Conservation (phyloP, 1,140 invertebrate genomes). For the Panulirus ornatus region DNA sequence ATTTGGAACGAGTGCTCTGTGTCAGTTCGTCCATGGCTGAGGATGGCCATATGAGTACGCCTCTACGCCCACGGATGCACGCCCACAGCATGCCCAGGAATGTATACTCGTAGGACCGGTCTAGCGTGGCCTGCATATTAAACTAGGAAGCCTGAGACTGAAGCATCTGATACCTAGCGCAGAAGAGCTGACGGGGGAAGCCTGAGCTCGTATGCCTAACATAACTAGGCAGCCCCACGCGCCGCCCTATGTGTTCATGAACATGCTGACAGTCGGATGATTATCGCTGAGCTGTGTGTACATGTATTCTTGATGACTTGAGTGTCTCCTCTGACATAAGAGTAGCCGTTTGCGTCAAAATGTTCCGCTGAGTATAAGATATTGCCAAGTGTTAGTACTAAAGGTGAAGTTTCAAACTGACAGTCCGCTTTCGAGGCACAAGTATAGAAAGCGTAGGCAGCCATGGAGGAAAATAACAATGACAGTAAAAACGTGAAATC, state of each 20-base stretch:
- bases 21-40: neutral
- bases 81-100: conserved; percentile 42
- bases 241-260: neutral
- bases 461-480: conserved; percentile 17
- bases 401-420: no score
- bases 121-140: conserved; percentile 45
- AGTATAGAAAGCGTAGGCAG: neutral
- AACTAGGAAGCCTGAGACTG: neutral
- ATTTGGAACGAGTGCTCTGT: neutral
- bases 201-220: neutral
- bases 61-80: conserved; percentile 25
- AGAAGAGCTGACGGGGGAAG: neutral
- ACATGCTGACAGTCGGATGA: neutral
- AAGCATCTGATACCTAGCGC: neutral
- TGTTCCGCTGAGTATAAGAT: neutral
- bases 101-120: conserved; percentile 47
- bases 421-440: no score
- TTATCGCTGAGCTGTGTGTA: neutral
- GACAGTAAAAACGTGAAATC: neutral
- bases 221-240: neutral
- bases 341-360: no score
- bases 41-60: conserved; percentile 18
- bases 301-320: neutral
- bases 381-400: no score
- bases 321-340: neutral